Evolutionary conservation across 2,888 invertebrate genomes (phyloP).

Genomic region (Machimus atricapillus): DNA sequence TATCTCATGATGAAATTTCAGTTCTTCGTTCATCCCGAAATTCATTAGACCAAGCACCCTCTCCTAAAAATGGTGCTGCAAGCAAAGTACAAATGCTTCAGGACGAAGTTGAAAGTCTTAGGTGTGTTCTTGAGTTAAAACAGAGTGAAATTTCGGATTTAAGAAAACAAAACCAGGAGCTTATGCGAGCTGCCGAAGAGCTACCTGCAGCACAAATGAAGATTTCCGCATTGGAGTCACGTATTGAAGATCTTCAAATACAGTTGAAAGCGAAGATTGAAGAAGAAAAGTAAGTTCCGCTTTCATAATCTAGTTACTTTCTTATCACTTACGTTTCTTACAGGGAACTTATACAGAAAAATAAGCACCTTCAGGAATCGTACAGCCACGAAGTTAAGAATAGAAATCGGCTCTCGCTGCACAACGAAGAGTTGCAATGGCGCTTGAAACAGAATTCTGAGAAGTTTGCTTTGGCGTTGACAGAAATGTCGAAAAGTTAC

Average conservation of each 20-base stretch:
- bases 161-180: conserved; percentile 73
- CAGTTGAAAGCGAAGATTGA: conserved; percentile 74
- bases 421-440: conserved; percentile 90
- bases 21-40: conserved; percentile 50
- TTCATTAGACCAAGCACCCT: conserved; percentile 41
- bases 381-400: conserved; percentile 80
- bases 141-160: conserved; percentile 84
- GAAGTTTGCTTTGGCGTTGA: conserved; percentile 63
- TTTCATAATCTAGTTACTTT: neutral
- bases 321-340: conserved; percentile 45
- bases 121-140: conserved; percentile 87
- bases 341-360: conserved; percentile 73
- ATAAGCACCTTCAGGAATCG: conserved; percentile 75
- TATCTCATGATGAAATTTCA: conserved; percentile 59
- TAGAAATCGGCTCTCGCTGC: conserved; percentile 77
- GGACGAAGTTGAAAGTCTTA: conserved; percentile 81
- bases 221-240: conserved; percentile 78
- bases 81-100: conserved; percentile 63
- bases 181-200: conserved; percentile 76
- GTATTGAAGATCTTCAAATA: conserved; percentile 84
- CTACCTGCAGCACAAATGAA: conserved; percentile 76
- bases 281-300: conserved; percentile 72
- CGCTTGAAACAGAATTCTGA: conserved; percentile 83
- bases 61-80: conserved; percentile 45
- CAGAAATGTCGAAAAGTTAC: conserved; percentile 55